Evolutionary conservation across 64 coral and sea anemone species (phyloP).

Genomic region (Pocillopora damicornis): DNA sequence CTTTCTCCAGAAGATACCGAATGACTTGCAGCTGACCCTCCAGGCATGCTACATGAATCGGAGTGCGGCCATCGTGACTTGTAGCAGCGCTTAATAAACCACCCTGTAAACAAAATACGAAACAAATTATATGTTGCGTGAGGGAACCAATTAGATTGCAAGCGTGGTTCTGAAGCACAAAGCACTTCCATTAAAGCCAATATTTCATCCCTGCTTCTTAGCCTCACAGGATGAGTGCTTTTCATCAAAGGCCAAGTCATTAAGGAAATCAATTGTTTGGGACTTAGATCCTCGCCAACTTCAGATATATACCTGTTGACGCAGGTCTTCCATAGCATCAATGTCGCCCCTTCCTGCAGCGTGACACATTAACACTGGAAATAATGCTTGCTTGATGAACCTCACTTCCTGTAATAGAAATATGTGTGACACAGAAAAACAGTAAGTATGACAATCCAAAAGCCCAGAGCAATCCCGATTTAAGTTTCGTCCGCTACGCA

Average conservation of each 20-base stretch:
- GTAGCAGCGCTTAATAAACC: conserved; percentile 59
- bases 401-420: conserved; percentile 58
- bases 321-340: conserved; percentile 62
- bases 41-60: conserved; percentile 73
- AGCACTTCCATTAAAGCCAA: too few relatives aligned
- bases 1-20: conserved; percentile 52
- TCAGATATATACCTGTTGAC: conserved; percentile 49
- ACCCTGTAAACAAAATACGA: conserved; percentile 15
- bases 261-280: too few relatives aligned
- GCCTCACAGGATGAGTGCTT: too few relatives aligned
- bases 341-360: conserved; percentile 68
- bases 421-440: background rate
- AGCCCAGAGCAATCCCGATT: too few relatives aligned
- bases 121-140: background rate
- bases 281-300: background rate
- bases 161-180: background rate
- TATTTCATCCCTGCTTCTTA: too few relatives aligned
- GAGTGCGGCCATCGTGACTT: conserved; percentile 83
- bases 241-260: too few relatives aligned
- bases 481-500: too few relatives aligned
- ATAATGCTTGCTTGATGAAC: conserved; percentile 79
- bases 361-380: conserved; percentile 76
- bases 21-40: conserved; percentile 83
- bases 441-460: too few relatives aligned
- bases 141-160: background rate